Evolutionary conservation across 1,140 invertebrate genomes (phyloP).

Genomic region (Hycleus phaleratus): DNA sequence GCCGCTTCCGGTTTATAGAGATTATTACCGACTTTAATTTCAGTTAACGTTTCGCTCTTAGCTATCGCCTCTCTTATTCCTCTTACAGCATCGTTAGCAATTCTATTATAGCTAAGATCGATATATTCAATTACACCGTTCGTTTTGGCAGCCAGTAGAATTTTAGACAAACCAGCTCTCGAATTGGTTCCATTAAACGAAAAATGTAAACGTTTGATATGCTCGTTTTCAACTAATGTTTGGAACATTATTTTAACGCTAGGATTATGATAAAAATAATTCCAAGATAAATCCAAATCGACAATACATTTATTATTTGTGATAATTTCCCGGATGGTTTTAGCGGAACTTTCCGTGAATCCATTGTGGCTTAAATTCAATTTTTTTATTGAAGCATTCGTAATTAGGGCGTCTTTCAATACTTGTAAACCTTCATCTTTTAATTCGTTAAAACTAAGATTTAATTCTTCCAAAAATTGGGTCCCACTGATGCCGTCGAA

Average conservation of each 20-base stretch:
- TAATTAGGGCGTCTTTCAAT: slow-evolving; percentile 32
- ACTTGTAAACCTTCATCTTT: slow-evolving; percentile 37
- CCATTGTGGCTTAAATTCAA: slow-evolving; percentile 41
- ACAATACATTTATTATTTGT: slow-evolving; percentile 40
- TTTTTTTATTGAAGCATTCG: slow-evolving; percentile 35
- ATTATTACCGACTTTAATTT: slow-evolving; percentile 42
- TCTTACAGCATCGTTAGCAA: not conserved
- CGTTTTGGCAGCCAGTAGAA: slow-evolving; percentile 13
- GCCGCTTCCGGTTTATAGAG: slow-evolving; percentile 40
- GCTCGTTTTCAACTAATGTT: slow-evolving; percentile 16
- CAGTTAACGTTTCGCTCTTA: slow-evolving; percentile 35
- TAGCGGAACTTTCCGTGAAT: slow-evolving; percentile 34
- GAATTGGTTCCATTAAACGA: slow-evolving; percentile 30
- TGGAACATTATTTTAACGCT: slow-evolving; percentile 18
- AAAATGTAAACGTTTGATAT: slow-evolving; percentile 23
- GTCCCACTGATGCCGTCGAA: slow-evolving; percentile 31
- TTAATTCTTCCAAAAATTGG: slow-evolving; percentile 32
- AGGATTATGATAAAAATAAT: slow-evolving; percentile 35
- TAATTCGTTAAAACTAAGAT: slow-evolving; percentile 39
- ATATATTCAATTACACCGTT: slow-evolving; percentile 18
- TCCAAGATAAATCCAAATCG: slow-evolving; percentile 44
- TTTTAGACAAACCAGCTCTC: slow-evolving; percentile 16
- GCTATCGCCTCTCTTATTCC: slow-evolving; percentile 20
- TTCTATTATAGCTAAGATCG: slow-evolving; percentile 30
- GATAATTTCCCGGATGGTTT: slow-evolving; percentile 36